Conservation (phyloP, 2,113 vertebrate species). For the Xenopus borealis region DNA sequence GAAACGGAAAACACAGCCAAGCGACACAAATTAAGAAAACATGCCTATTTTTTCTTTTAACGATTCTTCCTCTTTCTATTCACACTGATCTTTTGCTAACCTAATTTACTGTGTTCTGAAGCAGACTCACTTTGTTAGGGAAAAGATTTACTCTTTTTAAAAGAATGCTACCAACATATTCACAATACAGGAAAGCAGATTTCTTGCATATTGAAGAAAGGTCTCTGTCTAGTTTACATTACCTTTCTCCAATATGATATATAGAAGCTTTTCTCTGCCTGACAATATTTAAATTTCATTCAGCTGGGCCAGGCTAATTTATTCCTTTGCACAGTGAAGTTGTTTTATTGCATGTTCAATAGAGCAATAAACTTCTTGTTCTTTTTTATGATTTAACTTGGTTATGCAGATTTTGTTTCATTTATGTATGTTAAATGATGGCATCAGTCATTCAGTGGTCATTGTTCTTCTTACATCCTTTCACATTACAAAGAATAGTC, state of each 20-base stretch:
- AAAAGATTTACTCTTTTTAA: conserved; percentile 12
- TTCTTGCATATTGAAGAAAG: conserved; percentile 5
- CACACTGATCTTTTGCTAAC: not conserved
- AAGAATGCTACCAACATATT: conserved; percentile 19
- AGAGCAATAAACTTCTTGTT: conserved; percentile 10
- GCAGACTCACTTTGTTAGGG: not conserved
- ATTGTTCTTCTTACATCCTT: conserved; percentile 8
- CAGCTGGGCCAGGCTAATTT: conserved; percentile 12
- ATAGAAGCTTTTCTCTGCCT: conserved; percentile 8
- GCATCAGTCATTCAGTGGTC: conserved; percentile 4
- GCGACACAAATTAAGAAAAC: conserved; percentile 32
- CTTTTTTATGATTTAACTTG: conserved; percentile 35
- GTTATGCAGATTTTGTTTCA: conserved; percentile 5
- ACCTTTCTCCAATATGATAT: conserved; percentile 14
- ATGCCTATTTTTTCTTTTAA: not conserved
- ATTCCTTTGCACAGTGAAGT: conserved; percentile 14
- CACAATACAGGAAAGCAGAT: conserved; percentile 2
- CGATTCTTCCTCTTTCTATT: conserved; percentile 14
- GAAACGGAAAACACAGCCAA: conserved; percentile 21
- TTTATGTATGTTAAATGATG: conserved; percentile 13
- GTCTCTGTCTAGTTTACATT: not conserved
- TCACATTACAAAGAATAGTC: conserved; percentile 2
- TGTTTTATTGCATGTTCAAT: conserved; percentile 23
- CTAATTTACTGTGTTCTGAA: conserved; percentile 11
- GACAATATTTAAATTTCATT: conserved; percentile 18